Evolutionary conservation across 23 tunicate genomes (phyloP).

Genomic region (Corella eumyota): DNA sequence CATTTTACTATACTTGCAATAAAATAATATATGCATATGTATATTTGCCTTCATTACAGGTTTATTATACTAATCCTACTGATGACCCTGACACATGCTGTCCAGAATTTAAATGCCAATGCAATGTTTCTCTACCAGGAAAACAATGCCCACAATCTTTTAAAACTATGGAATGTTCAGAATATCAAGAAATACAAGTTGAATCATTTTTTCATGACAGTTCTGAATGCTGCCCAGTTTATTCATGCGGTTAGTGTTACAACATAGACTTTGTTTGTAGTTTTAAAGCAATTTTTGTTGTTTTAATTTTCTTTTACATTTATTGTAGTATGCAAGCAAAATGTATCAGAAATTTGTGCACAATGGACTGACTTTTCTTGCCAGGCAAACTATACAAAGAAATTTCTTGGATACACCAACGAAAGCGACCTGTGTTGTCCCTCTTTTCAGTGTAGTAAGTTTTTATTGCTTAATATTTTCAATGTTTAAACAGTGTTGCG

Average conservation of each 20-base stretch:
- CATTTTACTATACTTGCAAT: too few relatives aligned
- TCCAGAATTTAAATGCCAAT: constrained; percentile 7
- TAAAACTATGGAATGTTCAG: constrained; percentile 1
- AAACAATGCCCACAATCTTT: constrained; percentile 4
- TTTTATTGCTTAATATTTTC: too few relatives aligned
- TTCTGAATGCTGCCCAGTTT: constrained; percentile 6
- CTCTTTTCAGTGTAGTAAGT: not conserved
- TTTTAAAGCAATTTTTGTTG: not conserved
- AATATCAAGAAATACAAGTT: not conserved
- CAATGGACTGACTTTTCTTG: constrained; percentile 1
- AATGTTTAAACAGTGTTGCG: too few relatives aligned
- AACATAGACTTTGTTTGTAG: too few relatives aligned
- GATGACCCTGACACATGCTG: constrained; percentile 5
- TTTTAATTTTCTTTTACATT: not conserved
- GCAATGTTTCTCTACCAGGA: not conserved
- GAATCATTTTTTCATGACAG: constrained; percentile 6
- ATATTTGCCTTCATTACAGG: too few relatives aligned
- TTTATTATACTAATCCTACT: not conserved
- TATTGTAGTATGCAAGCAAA: not conserved
- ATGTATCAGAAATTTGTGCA: not conserved
- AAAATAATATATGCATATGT: too few relatives aligned
- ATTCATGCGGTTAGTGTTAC: not conserved
- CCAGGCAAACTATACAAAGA: not conserved
- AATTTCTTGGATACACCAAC: not conserved
- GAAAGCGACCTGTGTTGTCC: constrained; percentile 3